Base-by-base conservation (phyloP, 2,113 vertebrate genomes). In the Megaptera novaeangliae region DNA sequence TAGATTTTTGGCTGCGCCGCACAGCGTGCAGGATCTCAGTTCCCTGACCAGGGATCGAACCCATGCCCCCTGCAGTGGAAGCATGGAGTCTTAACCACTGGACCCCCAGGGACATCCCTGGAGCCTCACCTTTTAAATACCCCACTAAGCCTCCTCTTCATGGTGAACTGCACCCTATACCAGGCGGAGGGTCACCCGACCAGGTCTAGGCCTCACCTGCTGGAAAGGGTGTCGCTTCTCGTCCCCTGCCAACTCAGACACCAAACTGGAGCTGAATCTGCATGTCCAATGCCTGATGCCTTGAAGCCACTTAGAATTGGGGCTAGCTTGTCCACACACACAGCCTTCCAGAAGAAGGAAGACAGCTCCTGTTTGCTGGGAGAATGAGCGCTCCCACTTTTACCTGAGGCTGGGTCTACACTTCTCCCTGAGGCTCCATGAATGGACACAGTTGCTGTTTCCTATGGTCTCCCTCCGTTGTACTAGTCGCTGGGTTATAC, bases 331-430 rank as follows among this genome's bases (percentile, higher is more conserved):
- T 7, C 36, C 20, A 17, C 3, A 14, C 23, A 29, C 64, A 59
- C n/a, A 71, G 75, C 9, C 74, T 87, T 36, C 78, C 21, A 5
- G 61, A 31, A 46, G 81, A 57, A 57, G 27, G 81, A 64, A 49
- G 21, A 11, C 7, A 27, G 6, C 25, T 44, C n/a, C 1, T 59
- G 39, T 23, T 52, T 20, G 29, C 92, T 17, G 25, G 34, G 72
- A 74, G 77, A 55, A 27, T 29, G 52, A 64, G 36, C 23, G n/a
- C 17, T 3, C 27, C 41, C 41, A 8, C 5, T 4, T 39, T 39
- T 21, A 6, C 52, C 46, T 0, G 8, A 39, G 64, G 10, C 12
- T 3, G 46, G 9, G 3, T 4, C 44, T 57, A 0, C 12, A 0
- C 18, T 0, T 20, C 7, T 29, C 36, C 15, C 52, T 27, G 64